Percentiles rank a stretch among this genome's conserved stretches.
These are phyloP conservation scores for Protodeltote pygarga DNA, from an alignment of 2,888 invertebrate genomes.

Conservation along the genomic window DNA sequence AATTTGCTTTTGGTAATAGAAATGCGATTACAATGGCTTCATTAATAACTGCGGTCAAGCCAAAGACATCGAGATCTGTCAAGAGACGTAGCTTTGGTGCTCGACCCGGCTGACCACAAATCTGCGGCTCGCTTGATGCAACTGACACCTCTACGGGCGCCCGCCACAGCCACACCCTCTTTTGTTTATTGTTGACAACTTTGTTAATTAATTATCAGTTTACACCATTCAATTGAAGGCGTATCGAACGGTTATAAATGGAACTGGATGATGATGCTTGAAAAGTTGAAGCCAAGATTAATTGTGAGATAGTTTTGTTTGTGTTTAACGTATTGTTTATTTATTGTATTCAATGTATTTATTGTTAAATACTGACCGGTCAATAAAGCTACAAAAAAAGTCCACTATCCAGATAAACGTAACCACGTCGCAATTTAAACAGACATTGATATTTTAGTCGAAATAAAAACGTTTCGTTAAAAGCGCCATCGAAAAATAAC, in stretches of 20 bases:
- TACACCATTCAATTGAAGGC: slow-evolving; percentile 42
- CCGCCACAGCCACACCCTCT: slow-evolving; percentile 70
- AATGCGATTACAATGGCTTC: slow-evolving; percentile 52
- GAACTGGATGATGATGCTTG: slow-evolving; percentile 8
- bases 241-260: slow-evolving; percentile 37
- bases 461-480: slow-evolving; percentile 23
- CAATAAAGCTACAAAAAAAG: no score
- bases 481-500: slow-evolving; percentile 40
- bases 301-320: slow-evolving; percentile 27
- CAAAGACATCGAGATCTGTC: slow-evolving; percentile 62
- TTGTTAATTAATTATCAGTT: slow-evolving; percentile 69
- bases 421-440: slow-evolving; percentile 19
- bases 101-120: slow-evolving; percentile 77
- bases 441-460: slow-evolving; percentile 22
- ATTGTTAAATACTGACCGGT: no score
- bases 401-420: no score
- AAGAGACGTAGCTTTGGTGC: slow-evolving; percentile 61
- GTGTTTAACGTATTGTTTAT: neutral
- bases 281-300: slow-evolving; percentile 30
- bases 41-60: slow-evolving; percentile 68
- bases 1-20: slow-evolving; percentile 13
- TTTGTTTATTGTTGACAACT: slow-evolving; percentile 76
- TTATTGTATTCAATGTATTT: neutral
- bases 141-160: slow-evolving; percentile 71
- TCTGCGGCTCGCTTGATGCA: slow-evolving; percentile 73